Conservation (phyloP, 1,140 invertebrate genomes). For the Catajapyx aquilonaris region DNA sequence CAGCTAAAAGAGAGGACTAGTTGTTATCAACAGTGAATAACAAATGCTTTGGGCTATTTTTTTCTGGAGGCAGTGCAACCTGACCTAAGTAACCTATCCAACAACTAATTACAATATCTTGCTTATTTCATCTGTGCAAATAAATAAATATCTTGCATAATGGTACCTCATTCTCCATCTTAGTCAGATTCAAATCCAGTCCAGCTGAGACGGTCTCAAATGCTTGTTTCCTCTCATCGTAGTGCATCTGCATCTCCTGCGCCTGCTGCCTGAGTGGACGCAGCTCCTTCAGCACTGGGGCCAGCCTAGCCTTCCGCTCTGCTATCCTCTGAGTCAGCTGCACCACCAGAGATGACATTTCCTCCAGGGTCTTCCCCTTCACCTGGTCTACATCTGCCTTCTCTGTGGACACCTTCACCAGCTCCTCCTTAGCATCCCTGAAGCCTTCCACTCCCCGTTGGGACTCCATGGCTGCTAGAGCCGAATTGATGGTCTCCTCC, state of each 20-base stretch:
- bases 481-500: slow-evolving; percentile 21
- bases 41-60: slow-evolving; percentile 2
- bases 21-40: neutral
- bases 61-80: slow-evolving; percentile 9
- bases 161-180: slow-evolving; percentile 24
- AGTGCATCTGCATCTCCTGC: slow-evolving; percentile 30
- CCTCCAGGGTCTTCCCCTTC: slow-evolving; percentile 31
- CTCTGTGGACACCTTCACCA: slow-evolving; percentile 31
- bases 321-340: slow-evolving; percentile 31
- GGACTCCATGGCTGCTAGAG: slow-evolving; percentile 22
- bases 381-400: slow-evolving; percentile 32
- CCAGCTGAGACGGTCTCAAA: slow-evolving; percentile 32
- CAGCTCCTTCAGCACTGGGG: slow-evolving; percentile 41
- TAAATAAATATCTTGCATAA: slow-evolving; percentile 10
- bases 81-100: slow-evolving; percentile 15
- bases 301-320: slow-evolving; percentile 31
- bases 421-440: slow-evolving; percentile 26
- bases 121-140: slow-evolving; percentile 11
- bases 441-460: slow-evolving; percentile 28
- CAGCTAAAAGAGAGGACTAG: slow-evolving; percentile 4
- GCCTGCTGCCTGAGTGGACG: slow-evolving; percentile 29
- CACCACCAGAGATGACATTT: slow-evolving; percentile 31
- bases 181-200: slow-evolving; percentile 30
- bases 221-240: slow-evolving; percentile 31
- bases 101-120: slow-evolving; percentile 12